Percentiles rank a stretch among this genome's conserved stretches.
phyloP scores from a whole-genome alignment of 2,888 invertebrate genomes.

The Sepiola atlantica region DNA sequence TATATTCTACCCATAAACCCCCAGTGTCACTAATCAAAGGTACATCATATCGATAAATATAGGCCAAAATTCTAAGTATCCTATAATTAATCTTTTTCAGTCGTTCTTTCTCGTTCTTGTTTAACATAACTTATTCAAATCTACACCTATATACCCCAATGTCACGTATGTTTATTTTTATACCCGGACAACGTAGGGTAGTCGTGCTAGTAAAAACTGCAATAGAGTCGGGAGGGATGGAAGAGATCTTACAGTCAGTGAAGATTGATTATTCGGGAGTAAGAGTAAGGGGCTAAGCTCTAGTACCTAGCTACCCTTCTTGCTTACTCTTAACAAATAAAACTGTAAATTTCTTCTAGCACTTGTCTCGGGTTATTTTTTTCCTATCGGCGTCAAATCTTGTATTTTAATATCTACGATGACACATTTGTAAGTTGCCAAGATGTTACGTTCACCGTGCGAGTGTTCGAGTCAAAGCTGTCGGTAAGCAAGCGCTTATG shows the following conservation, averaged over 20 bases:
- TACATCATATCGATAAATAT: too few species aligned
- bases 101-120: too few species aligned
- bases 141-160: too few species aligned
- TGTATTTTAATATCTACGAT: neutral
- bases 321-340: neutral
- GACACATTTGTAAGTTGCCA: neutral
- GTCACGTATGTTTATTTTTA: too few species aligned
- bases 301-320: neutral
- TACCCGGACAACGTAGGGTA: too few species aligned
- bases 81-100: too few species aligned
- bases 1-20: too few species aligned
- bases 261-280: neutral
- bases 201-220: too few species aligned
- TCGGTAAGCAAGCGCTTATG: neutral
- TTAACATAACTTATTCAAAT: too few species aligned
- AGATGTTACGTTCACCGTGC: neutral
- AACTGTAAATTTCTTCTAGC: neutral
- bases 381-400: neutral
- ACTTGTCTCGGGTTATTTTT: neutral
- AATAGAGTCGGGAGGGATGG: neutral
- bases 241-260: neutral
- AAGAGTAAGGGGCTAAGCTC: neutral
- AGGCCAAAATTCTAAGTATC: too few species aligned
- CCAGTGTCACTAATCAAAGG: too few species aligned
- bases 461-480: neutral